Percentiles rank a stretch among this genome's conserved stretches.
These are phyloP conservation scores for Meloidogyne chitwoodi DNA, from an alignment of 1,140 invertebrate genomes.

Conservation along the genomic window DNA sequence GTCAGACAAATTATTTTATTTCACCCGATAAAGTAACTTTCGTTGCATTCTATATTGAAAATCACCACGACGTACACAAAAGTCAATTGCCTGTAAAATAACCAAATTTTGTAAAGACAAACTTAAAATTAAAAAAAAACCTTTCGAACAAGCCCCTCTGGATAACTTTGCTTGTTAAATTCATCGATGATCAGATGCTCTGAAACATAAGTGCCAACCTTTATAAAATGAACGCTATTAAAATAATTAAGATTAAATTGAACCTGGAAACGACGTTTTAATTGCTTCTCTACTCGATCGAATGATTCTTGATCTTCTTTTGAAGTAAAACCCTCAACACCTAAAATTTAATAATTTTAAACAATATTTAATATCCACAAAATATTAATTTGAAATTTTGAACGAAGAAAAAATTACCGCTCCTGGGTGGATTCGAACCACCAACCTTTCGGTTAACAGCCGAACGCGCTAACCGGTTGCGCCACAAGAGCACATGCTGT, in stretches of 20 bases:
- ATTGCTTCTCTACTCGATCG: slow-evolving; percentile 82
- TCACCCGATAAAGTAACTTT: slow-evolving; percentile 90
- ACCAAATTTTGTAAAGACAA: background rate
- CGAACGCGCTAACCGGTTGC: slow-evolving; percentile 55
- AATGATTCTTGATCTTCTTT: slow-evolving; percentile 87
- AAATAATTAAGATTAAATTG: background rate
- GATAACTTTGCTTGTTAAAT: slow-evolving; percentile 69
- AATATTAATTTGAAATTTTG: no score
- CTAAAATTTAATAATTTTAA: slow-evolving; percentile 58
- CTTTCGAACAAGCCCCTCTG: slow-evolving; percentile 56
- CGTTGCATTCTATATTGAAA: slow-evolving; percentile 89
- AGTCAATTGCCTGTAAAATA: slow-evolving; percentile 45
- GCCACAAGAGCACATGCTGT: slow-evolving; percentile 26
- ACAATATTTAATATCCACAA: slow-evolving; percentile 20
- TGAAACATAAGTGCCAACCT: slow-evolving; percentile 75
- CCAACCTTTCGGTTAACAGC: slow-evolving; percentile 60
- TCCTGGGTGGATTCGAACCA: slow-evolving; percentile 59
- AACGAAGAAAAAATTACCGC: slow-evolving; percentile 33
- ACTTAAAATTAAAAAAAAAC: background rate
- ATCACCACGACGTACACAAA: slow-evolving; percentile 73
- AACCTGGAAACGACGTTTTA: slow-evolving; percentile 77
- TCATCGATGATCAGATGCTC: slow-evolving; percentile 89
- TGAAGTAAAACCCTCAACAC: slow-evolving; percentile 91
- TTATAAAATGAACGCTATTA: background rate
- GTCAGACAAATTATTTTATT: slow-evolving; percentile 60